Conservation (phyloP, 2,797 vertebrate genomes). For the Onychomys arenicola region DNA sequence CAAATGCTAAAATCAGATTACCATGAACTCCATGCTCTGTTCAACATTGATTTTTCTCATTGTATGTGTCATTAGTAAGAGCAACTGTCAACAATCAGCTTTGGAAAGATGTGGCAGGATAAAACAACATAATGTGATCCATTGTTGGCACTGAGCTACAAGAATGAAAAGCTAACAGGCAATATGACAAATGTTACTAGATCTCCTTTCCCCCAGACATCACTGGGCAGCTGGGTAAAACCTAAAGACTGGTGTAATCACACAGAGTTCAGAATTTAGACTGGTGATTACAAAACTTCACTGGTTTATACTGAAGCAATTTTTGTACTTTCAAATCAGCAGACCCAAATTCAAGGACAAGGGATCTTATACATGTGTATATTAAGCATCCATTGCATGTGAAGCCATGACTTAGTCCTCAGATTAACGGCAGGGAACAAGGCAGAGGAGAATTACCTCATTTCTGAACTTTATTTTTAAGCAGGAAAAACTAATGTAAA, state of each 20-base stretch:
- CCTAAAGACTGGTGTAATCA: background rate
- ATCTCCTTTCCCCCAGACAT: background rate
- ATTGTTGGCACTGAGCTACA: background rate
- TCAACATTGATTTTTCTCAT: background rate
- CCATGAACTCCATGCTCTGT: background rate
- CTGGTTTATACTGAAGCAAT: background rate
- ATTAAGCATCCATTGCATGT: too few relatives aligned
- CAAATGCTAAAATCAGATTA: background rate
- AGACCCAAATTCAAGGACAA: background rate
- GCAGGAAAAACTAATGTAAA: background rate
- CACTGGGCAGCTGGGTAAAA: background rate
- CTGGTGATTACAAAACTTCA: background rate
- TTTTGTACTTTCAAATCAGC: background rate
- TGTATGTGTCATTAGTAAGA: background rate
- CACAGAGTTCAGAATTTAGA: background rate
- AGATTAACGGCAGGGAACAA: background rate
- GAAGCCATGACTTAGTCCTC: background rate
- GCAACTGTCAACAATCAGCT: background rate
- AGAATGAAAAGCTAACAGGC: background rate
- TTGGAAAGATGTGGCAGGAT: background rate
- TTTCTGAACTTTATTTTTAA: background rate
- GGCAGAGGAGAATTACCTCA: background rate
- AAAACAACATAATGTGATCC: background rate
- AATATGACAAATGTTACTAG: background rate
- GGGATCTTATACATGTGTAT: background rate